phyloP scores from a whole-genome alignment of 2,113 vertebrate species.

The Crocuta crocuta region DNA sequence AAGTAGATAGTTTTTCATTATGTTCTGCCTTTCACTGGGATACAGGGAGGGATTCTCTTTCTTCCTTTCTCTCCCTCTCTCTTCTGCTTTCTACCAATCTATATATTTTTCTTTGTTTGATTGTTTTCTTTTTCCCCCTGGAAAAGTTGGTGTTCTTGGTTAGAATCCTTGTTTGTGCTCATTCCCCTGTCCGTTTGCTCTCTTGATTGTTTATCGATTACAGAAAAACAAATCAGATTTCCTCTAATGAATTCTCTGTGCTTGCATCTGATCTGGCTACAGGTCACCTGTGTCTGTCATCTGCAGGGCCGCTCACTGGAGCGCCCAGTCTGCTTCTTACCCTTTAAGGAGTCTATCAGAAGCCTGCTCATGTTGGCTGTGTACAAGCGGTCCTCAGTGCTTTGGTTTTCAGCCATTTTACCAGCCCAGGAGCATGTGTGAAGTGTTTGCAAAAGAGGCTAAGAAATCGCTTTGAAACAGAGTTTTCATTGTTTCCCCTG shows the following conservation, averaged over 20 bases:
- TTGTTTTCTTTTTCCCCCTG: not conserved
- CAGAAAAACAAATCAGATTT: conserved; percentile 65
- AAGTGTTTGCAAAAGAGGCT: not conserved
- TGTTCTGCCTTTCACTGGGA: not conserved
- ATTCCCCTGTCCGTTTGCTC: conserved; percentile 41
- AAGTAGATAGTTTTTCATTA: conserved; percentile 58
- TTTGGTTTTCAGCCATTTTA: not conserved
- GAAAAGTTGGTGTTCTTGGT: not conserved
- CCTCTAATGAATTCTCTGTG: conserved; percentile 65
- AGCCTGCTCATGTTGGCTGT: not conserved
- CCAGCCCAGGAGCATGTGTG: not conserved
- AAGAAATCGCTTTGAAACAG: not conserved
- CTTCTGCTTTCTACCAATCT: not conserved
- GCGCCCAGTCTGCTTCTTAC: not conserved
- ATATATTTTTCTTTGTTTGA: not conserved
- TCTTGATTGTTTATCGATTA: conserved; percentile 68
- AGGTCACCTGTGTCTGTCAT: conserved; percentile 39
- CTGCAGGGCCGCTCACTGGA: conserved; percentile 50
- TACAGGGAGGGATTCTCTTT: not conserved
- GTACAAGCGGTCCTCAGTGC: not conserved
- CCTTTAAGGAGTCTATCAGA: not conserved
- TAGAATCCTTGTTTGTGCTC: not conserved
- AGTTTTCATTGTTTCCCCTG: not conserved
- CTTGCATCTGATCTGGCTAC: conserved; percentile 49
- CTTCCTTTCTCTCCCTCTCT: not conserved